A percentile compares a stretch with the other conserved stretches of the same genome.
Evolutionary conservation across 2,888 invertebrate genomes (phyloP).

Genomic region (Clusia tigrina): DNA sequence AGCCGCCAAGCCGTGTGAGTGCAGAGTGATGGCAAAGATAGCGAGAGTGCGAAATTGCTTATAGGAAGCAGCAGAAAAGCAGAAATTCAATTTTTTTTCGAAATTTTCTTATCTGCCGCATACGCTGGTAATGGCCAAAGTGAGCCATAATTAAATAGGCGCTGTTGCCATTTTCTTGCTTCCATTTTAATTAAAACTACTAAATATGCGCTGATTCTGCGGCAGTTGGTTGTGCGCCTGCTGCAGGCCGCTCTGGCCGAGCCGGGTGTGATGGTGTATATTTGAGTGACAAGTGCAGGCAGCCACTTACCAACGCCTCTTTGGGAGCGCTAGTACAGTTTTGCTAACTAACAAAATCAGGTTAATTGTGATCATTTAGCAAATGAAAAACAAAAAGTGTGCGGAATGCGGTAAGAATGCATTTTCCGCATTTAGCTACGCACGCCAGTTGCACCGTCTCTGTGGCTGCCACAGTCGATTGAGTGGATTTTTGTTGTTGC

Average conservation of each 20-base stretch:
- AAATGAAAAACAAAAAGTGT: constrained; percentile 4
- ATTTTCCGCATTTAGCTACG: no score
- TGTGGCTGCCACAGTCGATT: constrained; percentile 10
- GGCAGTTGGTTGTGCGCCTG: background rate
- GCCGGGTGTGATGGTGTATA: constrained; percentile 37
- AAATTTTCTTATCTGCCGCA: no score
- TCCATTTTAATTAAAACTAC: constrained; percentile 43
- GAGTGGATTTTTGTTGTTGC: constrained; percentile 18
- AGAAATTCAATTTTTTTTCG: constrained; percentile 8
- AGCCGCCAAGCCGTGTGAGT: no score
- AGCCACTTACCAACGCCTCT: background rate
- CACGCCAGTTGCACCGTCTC: no score
- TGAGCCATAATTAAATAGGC: constrained; percentile 1
- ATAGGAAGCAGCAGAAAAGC: background rate
- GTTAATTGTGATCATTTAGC: constrained; percentile 48
- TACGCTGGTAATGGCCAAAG: background rate
- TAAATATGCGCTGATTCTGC: constrained; percentile 21
- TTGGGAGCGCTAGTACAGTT: no score
- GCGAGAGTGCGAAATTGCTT: constrained; percentile 47
- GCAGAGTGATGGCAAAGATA: constrained; percentile 23
- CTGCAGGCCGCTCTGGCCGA: no score
- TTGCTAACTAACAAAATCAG: constrained; percentile 37
- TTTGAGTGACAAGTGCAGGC: constrained; percentile 43
- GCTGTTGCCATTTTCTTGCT: constrained; percentile 16
- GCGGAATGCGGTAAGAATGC: constrained; percentile 35